Evolutionary conservation across 2,113 vertebrate genomes (phyloP), one percentile per base, ranked within the genome.

Genomic region (Ramphastos sulfuratus): DNA sequence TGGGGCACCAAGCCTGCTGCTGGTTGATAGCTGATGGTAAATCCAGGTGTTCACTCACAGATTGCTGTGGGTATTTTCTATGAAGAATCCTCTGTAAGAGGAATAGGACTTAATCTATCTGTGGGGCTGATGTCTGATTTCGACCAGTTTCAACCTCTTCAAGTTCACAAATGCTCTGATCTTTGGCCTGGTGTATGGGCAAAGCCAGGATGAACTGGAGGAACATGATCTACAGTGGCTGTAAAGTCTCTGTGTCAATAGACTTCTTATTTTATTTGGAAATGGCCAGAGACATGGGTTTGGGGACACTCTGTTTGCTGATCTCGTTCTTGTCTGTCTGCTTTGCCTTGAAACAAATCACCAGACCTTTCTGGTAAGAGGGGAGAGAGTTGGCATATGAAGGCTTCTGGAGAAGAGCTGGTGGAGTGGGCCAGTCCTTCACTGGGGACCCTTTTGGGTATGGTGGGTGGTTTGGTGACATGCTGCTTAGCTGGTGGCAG

Each of bases 301-400:
- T 64, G 2, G 13, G 55, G 30, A 20, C 30, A 18, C 12, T 12
- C 20, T 25, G 1, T 39, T n/a, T 48, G 15, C 48, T 46, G 70
- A 13, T 59, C 44, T 90, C 18, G 5, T 42, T 73, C 33, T 65
- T 46, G 4, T 61, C 12, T 33, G 1, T n/a, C 35, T 58, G 21
- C 18, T 65, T 9, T 37, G 33, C 33, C 31, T n/a, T 5, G 6
- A 27, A 79, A 67, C 9, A 31, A 50, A 16, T 3, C 6, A 3
- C 12, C 4, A 30, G 52, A 9, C 3, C 5, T 20, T 60, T 28
- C 25, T 39, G 50, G 15, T 21, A 10, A 74, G 58, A 46, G 17
- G 4, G 9, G 37, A 14, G 6, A 11, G 6, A 18, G 30, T 10
- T 1, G 3, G 27, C 5, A 16, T 10, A 2, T 9, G 27, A 1